A percentile compares a stretch with the other conserved stretches of the same genome.
Conservation (phyloP, 92 coral and sea anemone genomes). For the Zoanthus sociatus region DNA sequence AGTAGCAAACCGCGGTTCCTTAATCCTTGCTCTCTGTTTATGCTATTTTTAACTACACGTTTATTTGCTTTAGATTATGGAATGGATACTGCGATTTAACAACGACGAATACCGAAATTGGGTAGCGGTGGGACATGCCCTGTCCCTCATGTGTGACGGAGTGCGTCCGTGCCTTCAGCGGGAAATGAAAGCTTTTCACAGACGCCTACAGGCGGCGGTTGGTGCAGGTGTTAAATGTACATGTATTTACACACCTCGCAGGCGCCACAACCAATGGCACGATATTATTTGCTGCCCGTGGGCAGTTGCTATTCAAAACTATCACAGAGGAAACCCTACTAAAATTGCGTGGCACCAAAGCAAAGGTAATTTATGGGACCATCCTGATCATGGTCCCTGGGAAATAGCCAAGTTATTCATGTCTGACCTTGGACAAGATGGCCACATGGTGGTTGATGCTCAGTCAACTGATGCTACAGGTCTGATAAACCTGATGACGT, state of each 20-base stretch:
- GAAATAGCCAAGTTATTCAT: no score
- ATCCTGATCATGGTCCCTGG: no score
- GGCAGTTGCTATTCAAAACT: conserved; percentile 22
- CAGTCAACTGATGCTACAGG: no score
- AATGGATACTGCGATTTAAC: conserved; percentile 19
- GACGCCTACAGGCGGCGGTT: conserved; percentile 31
- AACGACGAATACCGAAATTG: conserved; percentile 76
- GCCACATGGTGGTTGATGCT: no score
- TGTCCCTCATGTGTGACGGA: no score
- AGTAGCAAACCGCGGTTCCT: no score
- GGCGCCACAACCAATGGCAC: background rate
- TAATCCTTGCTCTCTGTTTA: no score
- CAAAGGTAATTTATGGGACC: background rate
- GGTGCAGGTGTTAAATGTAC: no score
- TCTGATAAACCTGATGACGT: no score
- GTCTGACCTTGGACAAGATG: no score
- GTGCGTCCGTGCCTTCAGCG: conserved; percentile 25
- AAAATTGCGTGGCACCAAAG: conserved; percentile 55
- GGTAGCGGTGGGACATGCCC: conserved; percentile 11
- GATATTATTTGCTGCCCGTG: conserved; percentile 1
- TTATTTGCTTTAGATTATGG: background rate
- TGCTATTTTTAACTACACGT: no score
- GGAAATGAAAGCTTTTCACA: conserved; percentile 68
- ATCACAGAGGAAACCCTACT: background rate
- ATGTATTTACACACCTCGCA: conserved; percentile 5